Base-by-base conservation (phyloP, 2,797 vertebrate species). In the Fistularia tabacaria region DNA sequence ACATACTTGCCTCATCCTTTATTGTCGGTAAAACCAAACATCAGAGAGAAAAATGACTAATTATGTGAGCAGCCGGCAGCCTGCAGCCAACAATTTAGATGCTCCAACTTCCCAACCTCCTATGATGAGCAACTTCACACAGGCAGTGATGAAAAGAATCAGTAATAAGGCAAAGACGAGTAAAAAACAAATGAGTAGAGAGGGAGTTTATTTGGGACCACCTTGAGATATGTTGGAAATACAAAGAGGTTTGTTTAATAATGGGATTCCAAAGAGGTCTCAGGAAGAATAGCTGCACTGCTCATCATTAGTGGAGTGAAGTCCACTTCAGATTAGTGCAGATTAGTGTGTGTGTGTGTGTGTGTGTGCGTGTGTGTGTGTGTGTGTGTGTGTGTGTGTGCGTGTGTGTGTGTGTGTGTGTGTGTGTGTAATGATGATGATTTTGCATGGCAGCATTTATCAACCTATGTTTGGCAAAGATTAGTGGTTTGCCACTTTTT, bases 301-400 rank as follows among this genome's bases (percentile, higher is more conserved):
- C 59, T 71, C 74, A 74, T 80, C 71, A 78, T 86, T 83, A 80
- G 77, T 14, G 49, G 72, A 79, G 68, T 61, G 52, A 79, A 72
- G 69, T 74, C 67, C 64, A n/a, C 77, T 38, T 54, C 66, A 75
- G 69, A 78, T 82, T 60, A 61, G 49, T 14, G n/a, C n/a, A n/a
- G n/a, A n/a, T n/a, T n/a, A n/a, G 12, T 58, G 69, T 51, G 64
- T 53, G 57, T 64, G 49, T 59, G 59, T 41, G 62, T 70, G 59
- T 62, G 70, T 62, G 56, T 64, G 49, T 60, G 59, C 41, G 63
- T 69, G 61, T 62, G 69, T 63, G 25, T 25, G 25, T 25, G 25
- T 25, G 10, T 58, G 69, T 49, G 12, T 58, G 69, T 51, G 12
- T 58, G 69, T 51, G 64, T 53, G 57, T 64, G 49, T 59, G 59